Evolutionary conservation across 2,888 invertebrate genomes (phyloP), one percentile per base, ranked within the genome.

Genomic region (Nipponacmea schrenckii): DNA sequence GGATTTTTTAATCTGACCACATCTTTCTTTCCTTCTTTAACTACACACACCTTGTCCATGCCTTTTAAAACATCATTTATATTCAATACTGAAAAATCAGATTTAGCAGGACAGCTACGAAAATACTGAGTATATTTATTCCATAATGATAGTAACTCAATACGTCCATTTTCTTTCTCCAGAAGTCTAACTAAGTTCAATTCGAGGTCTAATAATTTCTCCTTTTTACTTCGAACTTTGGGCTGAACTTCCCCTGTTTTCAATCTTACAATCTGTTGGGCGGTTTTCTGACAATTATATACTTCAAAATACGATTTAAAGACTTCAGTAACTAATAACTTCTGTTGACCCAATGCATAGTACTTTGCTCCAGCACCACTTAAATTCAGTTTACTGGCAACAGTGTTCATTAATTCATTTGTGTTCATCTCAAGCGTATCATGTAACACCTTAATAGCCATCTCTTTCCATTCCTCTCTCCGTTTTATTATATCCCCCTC

Each of bases 11-110:
- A 39, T 39, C 10, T 39, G 39, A 39, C 39, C 39, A 39, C 39
- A 39, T 39, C 39, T 39, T 39, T 39, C 12, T 56, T 56, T 12
- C 24, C 56, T 56, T 56, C 12, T 24, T 56, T 24, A 50, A 48
- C 50, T 24, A 65, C 31, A 46, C 68, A 27, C 0, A 72, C 68
- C 63, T 68, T 68, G 20, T 45, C 65, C 31, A 72, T 56, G 1
- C 44, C 15, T 4, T 68, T 44, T 27, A 72, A 65, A 1, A 72
- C 68, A 24, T 72, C 72, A 20, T 24, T 62, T 68, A 72, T 69
- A 24, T 68, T 68, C 27, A 24, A 24, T 15, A 72, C 64, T 8
- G 65, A 65, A 68, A 67, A 72, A 24, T 72, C 72, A 2, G 56
- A 27, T 7, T 26, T 63, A 39, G 20, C 64, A 12, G 68, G 68